phyloP scores from a whole-genome alignment of 2,888 invertebrate species.

The Drosophila anceps region DNA sequence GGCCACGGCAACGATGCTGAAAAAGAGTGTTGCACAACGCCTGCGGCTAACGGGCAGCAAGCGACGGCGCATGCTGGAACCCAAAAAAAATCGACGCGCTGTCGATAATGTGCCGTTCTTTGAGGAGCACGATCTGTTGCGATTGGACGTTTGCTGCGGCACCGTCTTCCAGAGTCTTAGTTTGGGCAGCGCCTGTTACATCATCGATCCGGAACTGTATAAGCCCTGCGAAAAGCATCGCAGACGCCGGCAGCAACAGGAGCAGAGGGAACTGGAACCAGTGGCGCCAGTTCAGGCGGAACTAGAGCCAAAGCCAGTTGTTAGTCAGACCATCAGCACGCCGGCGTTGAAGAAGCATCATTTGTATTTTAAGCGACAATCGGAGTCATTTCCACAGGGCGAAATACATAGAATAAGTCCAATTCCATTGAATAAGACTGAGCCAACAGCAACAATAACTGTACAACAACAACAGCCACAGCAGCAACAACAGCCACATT shows the following conservation, averaged over 20 bases:
- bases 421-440: constrained; percentile 82
- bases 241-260: constrained; percentile 28
- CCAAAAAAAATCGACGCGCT: constrained; percentile 75
- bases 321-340: constrained; percentile 53
- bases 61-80: constrained; percentile 80
- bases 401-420: constrained; percentile 79
- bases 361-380: constrained; percentile 84
- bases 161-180: constrained; percentile 65
- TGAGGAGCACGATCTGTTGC: constrained; percentile 80
- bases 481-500: constrained; percentile 68
- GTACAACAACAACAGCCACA: constrained; percentile 45
- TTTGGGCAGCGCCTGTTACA: constrained; percentile 68
- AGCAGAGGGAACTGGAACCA: constrained; percentile 34
- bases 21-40: constrained; percentile 27
- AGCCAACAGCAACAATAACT: constrained; percentile 41
- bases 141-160: constrained; percentile 84
- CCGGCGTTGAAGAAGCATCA: constrained; percentile 85
- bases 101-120: constrained; percentile 80
- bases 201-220: constrained; percentile 82
- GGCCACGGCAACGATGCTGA: constrained; percentile 25
- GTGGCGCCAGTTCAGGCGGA: constrained; percentile 19
- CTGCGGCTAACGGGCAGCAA: constrained; percentile 67
- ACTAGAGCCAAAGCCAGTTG: constrained; percentile 16
- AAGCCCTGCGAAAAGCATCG: constrained; percentile 82
- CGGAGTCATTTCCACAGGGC: constrained; percentile 82